Evolutionary conservation across 1,140 invertebrate genomes (phyloP).

Genomic region (Eupristina koningsbergeri): DNA sequence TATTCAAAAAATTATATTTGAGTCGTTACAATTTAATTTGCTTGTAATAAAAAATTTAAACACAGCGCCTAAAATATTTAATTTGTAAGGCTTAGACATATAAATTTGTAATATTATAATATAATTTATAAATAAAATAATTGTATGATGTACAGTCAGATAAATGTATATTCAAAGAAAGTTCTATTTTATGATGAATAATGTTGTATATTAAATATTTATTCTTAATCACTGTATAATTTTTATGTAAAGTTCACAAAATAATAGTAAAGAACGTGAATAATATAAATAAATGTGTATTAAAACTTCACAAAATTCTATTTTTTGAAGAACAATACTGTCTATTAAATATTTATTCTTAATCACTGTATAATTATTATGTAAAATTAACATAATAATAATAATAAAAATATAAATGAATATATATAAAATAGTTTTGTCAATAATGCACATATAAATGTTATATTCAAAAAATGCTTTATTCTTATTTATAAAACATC

Average conservation of each 20-base stretch:
- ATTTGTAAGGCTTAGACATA: neutral
- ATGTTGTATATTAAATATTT: constrained; percentile 12
- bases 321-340: constrained; percentile 2
- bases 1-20: constrained; percentile 1
- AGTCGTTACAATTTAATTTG: neutral
- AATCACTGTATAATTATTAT: neutral
- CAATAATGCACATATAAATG: neutral
- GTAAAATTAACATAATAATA: neutral
- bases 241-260: neutral
- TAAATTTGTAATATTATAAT: constrained; percentile 12
- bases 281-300: constrained; percentile 11
- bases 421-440: neutral
- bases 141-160: neutral
- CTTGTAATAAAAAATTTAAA: neutral
- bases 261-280: neutral
- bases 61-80: neutral
- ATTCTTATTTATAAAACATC: too few relatives aligned
- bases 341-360: constrained; percentile 21
- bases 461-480: neutral
- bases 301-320: constrained; percentile 7
- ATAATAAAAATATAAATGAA: neutral
- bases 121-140: constrained; percentile 14
- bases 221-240: constrained; percentile 3
- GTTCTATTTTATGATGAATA: constrained; percentile 15
- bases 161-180: constrained; percentile 10